A percentile compares a stretch with the other conserved stretches of the same genome.
phyloP scores from a whole-genome alignment of 2,888 invertebrate genomes.

The Patella caerulea region DNA sequence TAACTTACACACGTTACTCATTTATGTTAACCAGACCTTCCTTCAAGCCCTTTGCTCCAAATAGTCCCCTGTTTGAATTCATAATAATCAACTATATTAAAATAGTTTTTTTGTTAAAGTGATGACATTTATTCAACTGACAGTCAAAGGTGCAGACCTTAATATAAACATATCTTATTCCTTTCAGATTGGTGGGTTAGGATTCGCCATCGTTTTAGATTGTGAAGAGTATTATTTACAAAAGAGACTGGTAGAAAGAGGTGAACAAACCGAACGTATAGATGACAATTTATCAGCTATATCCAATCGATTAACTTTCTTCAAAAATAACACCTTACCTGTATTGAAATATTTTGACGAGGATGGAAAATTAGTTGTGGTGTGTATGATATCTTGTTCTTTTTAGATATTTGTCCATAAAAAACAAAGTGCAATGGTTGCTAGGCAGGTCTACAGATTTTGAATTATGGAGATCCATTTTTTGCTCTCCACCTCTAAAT shows the following conservation, averaged over 20 bases:
- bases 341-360: constrained; percentile 64
- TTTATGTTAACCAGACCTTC: too few species aligned
- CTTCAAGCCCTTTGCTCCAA: too few species aligned
- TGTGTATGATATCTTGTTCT: constrained; percentile 43
- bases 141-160: not conserved
- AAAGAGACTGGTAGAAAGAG: constrained; percentile 50
- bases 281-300: constrained; percentile 62
- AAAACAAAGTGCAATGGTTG: not conserved
- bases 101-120: too few species aligned
- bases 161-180: not conserved
- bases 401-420: not conserved
- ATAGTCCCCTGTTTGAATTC: too few species aligned
- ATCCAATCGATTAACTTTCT: constrained; percentile 56
- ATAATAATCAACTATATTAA: too few species aligned
- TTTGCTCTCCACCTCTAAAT: constrained; percentile 19
- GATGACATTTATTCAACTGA: too few species aligned
- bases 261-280: constrained; percentile 50
- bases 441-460: too few species aligned
- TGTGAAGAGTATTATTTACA: constrained; percentile 63
- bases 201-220: constrained; percentile 65
- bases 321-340: constrained; percentile 65
- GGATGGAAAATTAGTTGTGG: constrained; percentile 60
- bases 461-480: constrained; percentile 27
- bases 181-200: constrained; percentile 63
- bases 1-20: too few species aligned